Conservation (phyloP, 2,888 invertebrate species). For the Morpho deidamia region DNA sequence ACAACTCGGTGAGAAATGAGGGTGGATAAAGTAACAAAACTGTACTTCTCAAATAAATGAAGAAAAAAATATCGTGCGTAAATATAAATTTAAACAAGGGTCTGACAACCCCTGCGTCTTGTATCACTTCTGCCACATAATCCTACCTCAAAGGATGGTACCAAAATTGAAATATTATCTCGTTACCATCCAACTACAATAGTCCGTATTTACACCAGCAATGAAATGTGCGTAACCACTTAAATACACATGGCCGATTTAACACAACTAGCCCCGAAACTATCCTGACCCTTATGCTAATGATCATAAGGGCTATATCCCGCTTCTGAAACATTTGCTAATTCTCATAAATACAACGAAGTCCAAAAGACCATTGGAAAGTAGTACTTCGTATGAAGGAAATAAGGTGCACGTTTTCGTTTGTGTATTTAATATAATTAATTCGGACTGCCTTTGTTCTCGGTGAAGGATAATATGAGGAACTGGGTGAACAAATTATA, state of each 20-base stretch:
- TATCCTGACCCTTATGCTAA: not conserved
- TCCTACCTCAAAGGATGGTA: too few relatives aligned
- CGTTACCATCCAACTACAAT: not conserved
- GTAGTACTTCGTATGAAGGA: not conserved
- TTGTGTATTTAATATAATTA: constrained; percentile 12
- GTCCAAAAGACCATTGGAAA: not conserved
- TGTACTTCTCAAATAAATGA: too few relatives aligned
- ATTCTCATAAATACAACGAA: constrained; percentile 7
- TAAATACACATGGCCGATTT: constrained; percentile 8
- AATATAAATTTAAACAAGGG: too few relatives aligned
- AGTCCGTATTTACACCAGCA: not conserved
- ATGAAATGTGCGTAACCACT: constrained; percentile 4
- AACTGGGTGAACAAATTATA: constrained; percentile 10
- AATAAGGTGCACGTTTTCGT: constrained; percentile 1
- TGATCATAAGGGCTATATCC: not conserved
- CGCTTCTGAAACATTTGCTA: constrained; percentile 11
- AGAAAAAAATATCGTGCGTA: too few relatives aligned
- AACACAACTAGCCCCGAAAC: constrained; percentile 4
- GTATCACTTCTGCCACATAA: too few relatives aligned
- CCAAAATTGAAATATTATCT: not conserved
- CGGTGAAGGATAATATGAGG: constrained; percentile 7
- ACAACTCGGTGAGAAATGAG: too few relatives aligned
- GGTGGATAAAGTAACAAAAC: too few relatives aligned
- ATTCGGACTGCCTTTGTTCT: constrained; percentile 14
- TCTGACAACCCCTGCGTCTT: too few relatives aligned